Evolutionary conservation across 2,797 vertebrate species (phyloP).

Genomic region (Strix occidentalis): DNA sequence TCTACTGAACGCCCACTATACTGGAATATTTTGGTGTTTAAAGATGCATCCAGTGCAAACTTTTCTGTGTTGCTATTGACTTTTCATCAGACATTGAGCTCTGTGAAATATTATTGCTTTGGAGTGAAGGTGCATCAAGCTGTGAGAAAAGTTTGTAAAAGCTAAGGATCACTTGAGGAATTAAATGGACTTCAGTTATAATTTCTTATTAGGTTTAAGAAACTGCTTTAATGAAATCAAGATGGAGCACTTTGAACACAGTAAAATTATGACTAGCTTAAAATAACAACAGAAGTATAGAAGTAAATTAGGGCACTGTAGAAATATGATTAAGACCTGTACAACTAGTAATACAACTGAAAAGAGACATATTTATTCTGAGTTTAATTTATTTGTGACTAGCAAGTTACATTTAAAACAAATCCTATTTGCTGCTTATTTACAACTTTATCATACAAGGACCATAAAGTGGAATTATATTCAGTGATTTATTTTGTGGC

Average conservation of each 20-base stretch:
- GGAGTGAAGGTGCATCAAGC: not conserved
- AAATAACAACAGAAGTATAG: not conserved
- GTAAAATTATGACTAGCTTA: not conserved
- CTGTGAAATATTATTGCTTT: not conserved
- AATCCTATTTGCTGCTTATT: not conserved
- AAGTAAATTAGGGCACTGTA: not conserved
- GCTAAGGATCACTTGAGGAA: not conserved
- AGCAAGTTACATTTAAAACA: slow-evolving; percentile 28
- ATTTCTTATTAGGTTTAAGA: not conserved
- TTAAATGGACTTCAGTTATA: not conserved
- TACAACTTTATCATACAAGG: slow-evolving; percentile 21
- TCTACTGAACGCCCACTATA: not conserved
- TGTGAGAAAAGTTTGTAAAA: not conserved
- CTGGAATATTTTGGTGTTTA: not conserved
- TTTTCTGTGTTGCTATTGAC: not conserved
- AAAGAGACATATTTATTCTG: not conserved
- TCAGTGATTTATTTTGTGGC: slow-evolving; percentile 27
- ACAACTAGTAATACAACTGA: slow-evolving; percentile 1
- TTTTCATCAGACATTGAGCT: not conserved
- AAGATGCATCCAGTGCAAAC: not conserved
- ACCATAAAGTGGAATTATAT: slow-evolving; percentile 6
- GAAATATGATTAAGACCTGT: not conserved
- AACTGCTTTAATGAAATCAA: slow-evolving; percentile 31
- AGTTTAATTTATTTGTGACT: slow-evolving; percentile 28
- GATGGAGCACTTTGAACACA: not conserved